Evolutionary conservation across 2,113 vertebrate species (phyloP), one percentile per base, ranked within the genome.

Genomic region (Machaerirhynchus nigripectus): DNA sequence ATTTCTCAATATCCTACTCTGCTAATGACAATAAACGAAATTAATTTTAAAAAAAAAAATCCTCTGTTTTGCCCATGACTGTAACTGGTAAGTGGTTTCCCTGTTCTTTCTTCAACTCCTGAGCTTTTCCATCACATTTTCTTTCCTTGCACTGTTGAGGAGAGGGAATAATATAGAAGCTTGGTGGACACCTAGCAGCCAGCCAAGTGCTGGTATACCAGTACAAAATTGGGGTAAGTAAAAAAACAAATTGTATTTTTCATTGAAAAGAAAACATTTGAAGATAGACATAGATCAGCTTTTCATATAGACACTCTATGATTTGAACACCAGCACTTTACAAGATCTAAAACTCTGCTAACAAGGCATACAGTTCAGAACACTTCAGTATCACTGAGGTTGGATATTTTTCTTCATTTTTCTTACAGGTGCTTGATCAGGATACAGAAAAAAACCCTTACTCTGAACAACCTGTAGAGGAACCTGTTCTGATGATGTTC

Each of bases 161-260:
- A 65, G 23, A 50, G 5, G 10, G 18, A 68, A n/a, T 26, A 30
- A 44, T 35, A 85, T 7, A 55, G 20, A 20, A 84, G 13, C 7
- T 42, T 71, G 15, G 11, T 79, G 37, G 27, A 14, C 23, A 63
- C 10, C 30, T 15, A 71, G 23, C 26, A 33, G 42, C 8, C 52
- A 84, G 56, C 6, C n/a, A 67, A 63, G 18, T 83, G 37, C 11
- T 86, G 20, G 26, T 52, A 30, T 8, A 65, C 1, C 9, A 64
- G 11, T 39, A 44, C 0, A 60, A 87, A 80, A 76, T 5, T 1
- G 0, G 13, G 37, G 7, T 8, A 60, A 60, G 7, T 49, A 46
- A 46, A 63, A 46, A 19, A 22, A 10, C 16, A 47, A 50, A 8
- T 1, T 6, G 3, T 3, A 6, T 55, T 87, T 86, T 83, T 63